These are phyloP conservation scores for Tipula vernalis DNA, from an alignment of 2,888 invertebrate species.

Conservation along the genomic window DNA sequence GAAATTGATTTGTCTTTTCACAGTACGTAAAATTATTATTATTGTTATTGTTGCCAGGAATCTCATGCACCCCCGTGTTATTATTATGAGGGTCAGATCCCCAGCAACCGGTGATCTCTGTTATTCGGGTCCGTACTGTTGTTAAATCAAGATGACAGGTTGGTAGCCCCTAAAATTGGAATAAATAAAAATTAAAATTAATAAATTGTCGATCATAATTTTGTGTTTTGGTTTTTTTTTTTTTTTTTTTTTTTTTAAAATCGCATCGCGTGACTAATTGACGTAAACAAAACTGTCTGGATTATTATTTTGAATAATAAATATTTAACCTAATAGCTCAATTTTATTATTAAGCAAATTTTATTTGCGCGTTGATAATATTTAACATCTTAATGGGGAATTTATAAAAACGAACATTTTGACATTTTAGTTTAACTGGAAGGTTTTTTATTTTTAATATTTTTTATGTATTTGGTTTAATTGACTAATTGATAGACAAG, in stretches of 20 bases:
- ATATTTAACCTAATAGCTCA: too few relatives aligned
- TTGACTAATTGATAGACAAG: too few relatives aligned
- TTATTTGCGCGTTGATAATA: too few relatives aligned
- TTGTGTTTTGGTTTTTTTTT: not conserved
- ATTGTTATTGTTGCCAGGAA: constrained; percentile 17
- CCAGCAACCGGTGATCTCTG: constrained; percentile 38
- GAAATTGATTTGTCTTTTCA: constrained; percentile 8
- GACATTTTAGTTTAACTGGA: too few relatives aligned
- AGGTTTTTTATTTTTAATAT: not conserved
- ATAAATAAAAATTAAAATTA: constrained; percentile 18
- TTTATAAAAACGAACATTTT: not conserved
- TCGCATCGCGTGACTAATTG: not conserved
- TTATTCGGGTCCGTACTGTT: constrained; percentile 54
- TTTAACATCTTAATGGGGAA: not conserved
- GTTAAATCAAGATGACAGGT: constrained; percentile 50
- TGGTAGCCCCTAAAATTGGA: constrained; percentile 49
- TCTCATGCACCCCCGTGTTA: constrained; percentile 13
- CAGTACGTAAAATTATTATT: constrained; percentile 11
- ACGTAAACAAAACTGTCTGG: too few relatives aligned
- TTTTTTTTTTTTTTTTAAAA: too few relatives aligned
- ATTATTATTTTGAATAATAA: too few relatives aligned
- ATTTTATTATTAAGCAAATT: too few relatives aligned
- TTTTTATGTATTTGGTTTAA: not conserved
- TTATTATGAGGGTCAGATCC: constrained; percentile 8
- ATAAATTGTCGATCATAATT: constrained; percentile 12